Evolutionary conservation across 2,888 invertebrate species (phyloP), one percentile per base, ranked within the genome.

Genomic region (Ophraella communa): DNA sequence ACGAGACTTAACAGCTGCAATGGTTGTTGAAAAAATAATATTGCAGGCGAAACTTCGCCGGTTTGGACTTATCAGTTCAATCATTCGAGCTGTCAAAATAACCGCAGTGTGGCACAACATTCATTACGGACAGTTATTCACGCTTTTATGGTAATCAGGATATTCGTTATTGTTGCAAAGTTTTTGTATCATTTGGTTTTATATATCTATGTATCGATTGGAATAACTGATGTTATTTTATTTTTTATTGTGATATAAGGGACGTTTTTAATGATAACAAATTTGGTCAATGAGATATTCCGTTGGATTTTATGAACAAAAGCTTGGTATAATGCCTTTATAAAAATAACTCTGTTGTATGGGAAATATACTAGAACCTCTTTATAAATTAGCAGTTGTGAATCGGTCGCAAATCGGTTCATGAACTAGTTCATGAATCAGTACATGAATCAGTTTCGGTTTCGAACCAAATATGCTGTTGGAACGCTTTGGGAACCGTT

Each of bases 71-170:
- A 70, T 70, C 70, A 68, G 62, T 70, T 65, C 70, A 70, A 70
- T 70, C 70, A 70, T 70, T 64, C 55, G 39, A 62, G 64, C 67
- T 70, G 70, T 70, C 70, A 70, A 70, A 70, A 70, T 68, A 70
- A 70, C 70, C 70, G 61, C 68, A 70, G 66, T 64, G 66, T 64
- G 68, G 63, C 68, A 66, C 42, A 68, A 67, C 69, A 64, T 66
- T 65, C 66, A 69, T 69, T 69, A 65, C 58, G 64, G 63, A 57
- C 65, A 33, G 35, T 54, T 42, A 54, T 57, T 57, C 30, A 57
- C 57, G 57, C 57, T 57, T 57, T 57, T 45, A 57, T 57, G 57
- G 45, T 57, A 57, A 57, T 57, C 30, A 45, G 57, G 30, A 45
- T 20, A 44, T 57, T 57, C 57, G 57, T 45, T 47, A 47, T 57